Evolutionary conservation across 2,113 vertebrate genomes (phyloP).

Genomic region (Corynorhinus townsendii): DNA sequence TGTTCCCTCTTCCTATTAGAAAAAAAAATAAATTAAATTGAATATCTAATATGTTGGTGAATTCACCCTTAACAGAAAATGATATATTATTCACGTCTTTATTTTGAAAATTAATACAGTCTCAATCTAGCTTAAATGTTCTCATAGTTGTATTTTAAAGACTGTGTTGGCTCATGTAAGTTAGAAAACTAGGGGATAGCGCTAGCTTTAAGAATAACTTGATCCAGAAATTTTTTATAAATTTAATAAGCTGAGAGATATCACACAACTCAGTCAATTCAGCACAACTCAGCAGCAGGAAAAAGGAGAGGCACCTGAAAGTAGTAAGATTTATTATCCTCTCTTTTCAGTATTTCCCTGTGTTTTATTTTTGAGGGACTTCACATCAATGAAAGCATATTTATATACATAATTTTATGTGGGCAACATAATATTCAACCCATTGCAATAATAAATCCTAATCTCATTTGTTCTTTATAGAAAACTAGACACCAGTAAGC

Average conservation of each 20-base stretch:
- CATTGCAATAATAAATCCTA: neutral
- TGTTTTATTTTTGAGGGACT: neutral
- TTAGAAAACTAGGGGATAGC: constrained; percentile 10
- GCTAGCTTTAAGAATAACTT: constrained; percentile 25
- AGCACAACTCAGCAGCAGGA: neutral
- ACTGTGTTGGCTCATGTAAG: neutral
- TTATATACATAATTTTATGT: neutral
- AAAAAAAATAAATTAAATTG: neutral
- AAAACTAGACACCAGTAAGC: neutral
- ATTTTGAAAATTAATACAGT: neutral
- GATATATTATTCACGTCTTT: neutral
- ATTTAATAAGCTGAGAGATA: constrained; percentile 25
- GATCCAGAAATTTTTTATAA: constrained; percentile 16
- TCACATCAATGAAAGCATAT: neutral
- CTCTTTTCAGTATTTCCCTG: neutral
- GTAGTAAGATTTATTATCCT: neutral
- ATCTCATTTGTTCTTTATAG: neutral
- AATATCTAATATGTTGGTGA: neutral
- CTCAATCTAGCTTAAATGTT: neutral
- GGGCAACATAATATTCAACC: neutral
- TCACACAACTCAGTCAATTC: constrained; percentile 42
- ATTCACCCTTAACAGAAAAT: neutral
- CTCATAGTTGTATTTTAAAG: constrained; percentile 22
- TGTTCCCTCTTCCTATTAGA: neutral
- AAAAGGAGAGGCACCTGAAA: neutral